phyloP scores from a whole-genome alignment of 2,113 vertebrate species.

The Charadrius vociferus region DNA sequence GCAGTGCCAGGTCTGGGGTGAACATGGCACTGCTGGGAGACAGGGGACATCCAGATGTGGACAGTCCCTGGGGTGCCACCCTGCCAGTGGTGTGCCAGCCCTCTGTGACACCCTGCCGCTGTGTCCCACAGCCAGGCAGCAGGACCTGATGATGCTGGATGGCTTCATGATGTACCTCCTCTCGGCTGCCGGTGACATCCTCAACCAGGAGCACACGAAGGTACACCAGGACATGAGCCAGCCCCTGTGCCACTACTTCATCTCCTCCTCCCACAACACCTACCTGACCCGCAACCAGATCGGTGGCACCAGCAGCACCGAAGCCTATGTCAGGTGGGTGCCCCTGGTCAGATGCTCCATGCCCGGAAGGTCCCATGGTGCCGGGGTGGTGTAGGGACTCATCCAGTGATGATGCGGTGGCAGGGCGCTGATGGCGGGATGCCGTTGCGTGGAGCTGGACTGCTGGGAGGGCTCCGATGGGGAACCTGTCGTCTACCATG shows the following conservation, averaged over 20 bases:
- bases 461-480: constrained; percentile 94
- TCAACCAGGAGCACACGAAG: constrained; percentile 80
- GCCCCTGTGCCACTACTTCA: constrained; percentile 92
- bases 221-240: constrained; percentile 92
- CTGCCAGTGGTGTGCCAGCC: not conserved
- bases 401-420: fast-evolving
- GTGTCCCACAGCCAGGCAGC: constrained; percentile 81
- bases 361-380: fast-evolving
- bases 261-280: constrained; percentile 96
- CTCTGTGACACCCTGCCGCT: fast-evolving
- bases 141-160: constrained; percentile 89
- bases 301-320: constrained; percentile 90
- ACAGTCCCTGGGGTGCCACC: not conserved
- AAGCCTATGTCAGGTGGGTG: constrained; percentile 91
- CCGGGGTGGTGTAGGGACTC: fast-evolving
- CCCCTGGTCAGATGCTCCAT: fast-evolving
- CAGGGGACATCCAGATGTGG: not conserved
- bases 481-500: constrained; percentile 91
- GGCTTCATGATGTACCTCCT: constrained; percentile 97
- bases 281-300: constrained; percentile 94
- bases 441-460: constrained; percentile 96
- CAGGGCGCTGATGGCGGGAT: constrained; percentile 91
- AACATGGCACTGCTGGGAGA: not conserved
- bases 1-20: not conserved
- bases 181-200: constrained; percentile 85